A percentile compares a stretch with the other conserved stretches of the same genome.
phyloP scores from a whole-genome alignment of 2,113 vertebrate genomes.

The Mandrillus leucophaeus region DNA sequence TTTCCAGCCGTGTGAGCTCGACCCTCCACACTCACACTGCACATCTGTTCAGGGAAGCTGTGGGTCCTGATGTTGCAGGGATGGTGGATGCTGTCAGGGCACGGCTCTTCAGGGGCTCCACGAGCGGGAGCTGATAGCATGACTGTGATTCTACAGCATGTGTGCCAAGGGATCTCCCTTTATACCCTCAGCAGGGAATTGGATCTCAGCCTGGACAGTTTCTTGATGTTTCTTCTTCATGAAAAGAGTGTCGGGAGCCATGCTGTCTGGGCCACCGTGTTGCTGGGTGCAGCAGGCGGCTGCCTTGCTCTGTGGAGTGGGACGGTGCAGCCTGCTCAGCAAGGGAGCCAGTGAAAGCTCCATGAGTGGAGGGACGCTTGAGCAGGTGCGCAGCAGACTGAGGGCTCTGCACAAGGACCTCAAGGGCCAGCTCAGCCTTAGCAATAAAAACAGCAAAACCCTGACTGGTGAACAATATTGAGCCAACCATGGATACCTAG shows the following conservation, averaged over 20 bases:
- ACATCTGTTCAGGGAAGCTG: background rate
- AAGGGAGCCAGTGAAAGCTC: background rate
- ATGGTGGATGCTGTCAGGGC: background rate
- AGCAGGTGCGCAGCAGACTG: background rate
- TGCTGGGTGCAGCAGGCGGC: fast-evolving
- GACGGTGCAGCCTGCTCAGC: background rate
- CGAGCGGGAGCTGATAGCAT: fast-evolving
- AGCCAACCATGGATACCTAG: background rate
- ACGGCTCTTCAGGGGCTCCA: fast-evolving
- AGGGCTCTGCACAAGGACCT: background rate
- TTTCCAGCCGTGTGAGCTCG: background rate
- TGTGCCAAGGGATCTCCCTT: background rate
- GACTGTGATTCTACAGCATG: fast-evolving
- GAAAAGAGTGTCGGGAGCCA: background rate
- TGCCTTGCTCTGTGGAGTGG: fast-evolving
- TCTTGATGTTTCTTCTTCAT: background rate
- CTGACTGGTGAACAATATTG: background rate
- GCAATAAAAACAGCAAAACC: background rate
- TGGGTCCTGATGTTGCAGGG: background rate
- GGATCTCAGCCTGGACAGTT: background rate
- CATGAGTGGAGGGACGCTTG: background rate
- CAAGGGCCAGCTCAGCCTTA: background rate
- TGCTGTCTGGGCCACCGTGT: fast-evolving
- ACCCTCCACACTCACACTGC: background rate
- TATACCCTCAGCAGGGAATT: background rate